Evolutionary conservation across 1,140 invertebrate genomes (phyloP), one percentile per base, ranked within the genome.

Genomic region (Rhyzopertha dominica): DNA sequence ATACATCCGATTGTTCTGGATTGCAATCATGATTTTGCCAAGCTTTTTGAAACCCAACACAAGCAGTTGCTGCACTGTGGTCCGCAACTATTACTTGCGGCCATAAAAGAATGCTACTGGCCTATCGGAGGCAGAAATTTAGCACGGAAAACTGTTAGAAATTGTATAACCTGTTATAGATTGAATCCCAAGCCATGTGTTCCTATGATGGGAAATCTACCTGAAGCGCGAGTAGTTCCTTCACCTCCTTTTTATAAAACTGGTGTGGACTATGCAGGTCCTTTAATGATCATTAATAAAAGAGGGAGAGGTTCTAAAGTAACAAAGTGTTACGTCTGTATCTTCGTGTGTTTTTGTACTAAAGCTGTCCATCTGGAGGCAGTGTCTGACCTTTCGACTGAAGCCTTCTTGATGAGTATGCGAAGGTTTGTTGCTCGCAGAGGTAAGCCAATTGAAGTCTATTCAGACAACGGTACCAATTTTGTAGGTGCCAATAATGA

Each of bases 341-440:
- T 75, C 5, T 71, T 71, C 36, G 61, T 65, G 0, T 70, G 69
- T 38, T 29, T 52, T 26, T 58, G 39, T 29, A 65, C 59, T 4
- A 53, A 70, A 39, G 70, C 69, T 0, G 52, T 74, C 1, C 70
- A 75, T 43, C 14, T 74, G 1, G 71, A 74, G 42, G n/a, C 68
- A 0, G 65, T 58, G 0, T 49, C 53, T 8, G 56, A 53, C 3
- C 38, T 74, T 3, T 44, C 56, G 2, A 67, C 67, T 0, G 57
- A 66, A 18, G 55, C 55, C 0, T 71, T 69, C 37, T 31, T 73
- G 12, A 52, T 54, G 23, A 55, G 59, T 14, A 35, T 74, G 1
- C 32, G 62, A 12, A 29, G 69, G 24, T 69, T 74, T 48, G 58
- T 73, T n/a, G 54, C 63, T 10, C 43, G 65, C 19, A 46, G 67